phyloP scores from a whole-genome alignment of 2,888 invertebrate species.

The Agriopis marginaria region DNA sequence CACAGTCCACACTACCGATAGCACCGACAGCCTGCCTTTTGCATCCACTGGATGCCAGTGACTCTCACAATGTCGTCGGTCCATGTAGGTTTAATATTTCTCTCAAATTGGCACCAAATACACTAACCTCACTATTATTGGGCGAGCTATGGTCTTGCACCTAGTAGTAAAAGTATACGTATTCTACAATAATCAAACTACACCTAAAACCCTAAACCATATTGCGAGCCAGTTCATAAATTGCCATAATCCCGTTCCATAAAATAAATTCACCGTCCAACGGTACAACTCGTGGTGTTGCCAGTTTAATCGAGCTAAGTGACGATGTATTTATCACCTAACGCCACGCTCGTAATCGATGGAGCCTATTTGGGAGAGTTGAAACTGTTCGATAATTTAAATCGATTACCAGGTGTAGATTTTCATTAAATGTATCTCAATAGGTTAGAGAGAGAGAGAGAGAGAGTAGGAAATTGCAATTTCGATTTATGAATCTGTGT shows the following conservation, averaged over 20 bases:
- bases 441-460: no score
- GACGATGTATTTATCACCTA: constrained; percentile 75
- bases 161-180: background rate
- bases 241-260: constrained; percentile 31
- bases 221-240: constrained; percentile 32
- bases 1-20: no score
- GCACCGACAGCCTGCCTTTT: no score
- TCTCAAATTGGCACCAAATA: no score
- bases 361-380: constrained; percentile 5
- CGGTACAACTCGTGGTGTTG: constrained; percentile 20
- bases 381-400: background rate
- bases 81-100: no score
- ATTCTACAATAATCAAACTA: background rate
- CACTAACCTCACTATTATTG: no score
- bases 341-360: constrained; percentile 57
- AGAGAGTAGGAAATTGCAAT: no score
- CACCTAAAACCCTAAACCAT: constrained; percentile 14
- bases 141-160: no score
- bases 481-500: no score
- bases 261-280: constrained; percentile 43
- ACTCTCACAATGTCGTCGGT: no score
- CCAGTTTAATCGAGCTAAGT: constrained; percentile 78
- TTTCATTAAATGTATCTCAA: background rate
- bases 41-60: no score
- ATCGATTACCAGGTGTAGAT: background rate